Evolutionary conservation across 2,113 vertebrate species (phyloP), one percentile per base, ranked within the genome.

Genomic region (Indicator maculatus): DNA sequence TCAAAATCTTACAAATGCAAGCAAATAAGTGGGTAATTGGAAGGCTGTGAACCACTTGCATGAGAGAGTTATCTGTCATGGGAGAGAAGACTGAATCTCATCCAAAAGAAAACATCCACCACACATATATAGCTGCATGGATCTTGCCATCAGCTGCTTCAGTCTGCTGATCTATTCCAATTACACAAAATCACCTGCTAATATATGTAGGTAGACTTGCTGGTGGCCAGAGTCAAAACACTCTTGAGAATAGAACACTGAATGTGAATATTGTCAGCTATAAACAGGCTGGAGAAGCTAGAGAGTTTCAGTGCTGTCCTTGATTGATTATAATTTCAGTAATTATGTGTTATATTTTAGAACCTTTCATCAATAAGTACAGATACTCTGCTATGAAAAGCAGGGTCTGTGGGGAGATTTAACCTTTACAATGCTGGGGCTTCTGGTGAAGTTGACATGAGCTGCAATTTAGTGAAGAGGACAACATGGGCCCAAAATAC

Each of bases 321-420:
- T 90, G 75, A 72, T 38, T 84, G 73, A 83, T 90, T 86, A 79
- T 83, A 74, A 88, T 92, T 82, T 79, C 66, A 72, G 27, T 78
- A 82, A 94, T 82, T 74, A 11, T 36, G 52, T 18, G 31, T 52
- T 93, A 26, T 52, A 61, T 74, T 82, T 90, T 85, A 74, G 66
- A 92, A 63, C 23, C 28, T 90, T 90, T 81, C 56, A 63, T 82
- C 83, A 52, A 58, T 88, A 84, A 90, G 56, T 45, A 70, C 65
- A 71, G 59, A 76, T 59, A 63, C 28, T 75, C 72, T 67, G 47
- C 45, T 90, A 81, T 73, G 65, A 28, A 70, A 85, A 81, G 75
- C 21, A 82, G 71, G 10, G 33, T 23, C 70, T 88, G 21, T 74
- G 61, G 79, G 74, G 56, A 66, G 88, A 82, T 58, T 88, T 74